Evolutionary conservation across 2,113 vertebrate species (phyloP).

Genomic region (Motacilla tschutschensis): DNA sequence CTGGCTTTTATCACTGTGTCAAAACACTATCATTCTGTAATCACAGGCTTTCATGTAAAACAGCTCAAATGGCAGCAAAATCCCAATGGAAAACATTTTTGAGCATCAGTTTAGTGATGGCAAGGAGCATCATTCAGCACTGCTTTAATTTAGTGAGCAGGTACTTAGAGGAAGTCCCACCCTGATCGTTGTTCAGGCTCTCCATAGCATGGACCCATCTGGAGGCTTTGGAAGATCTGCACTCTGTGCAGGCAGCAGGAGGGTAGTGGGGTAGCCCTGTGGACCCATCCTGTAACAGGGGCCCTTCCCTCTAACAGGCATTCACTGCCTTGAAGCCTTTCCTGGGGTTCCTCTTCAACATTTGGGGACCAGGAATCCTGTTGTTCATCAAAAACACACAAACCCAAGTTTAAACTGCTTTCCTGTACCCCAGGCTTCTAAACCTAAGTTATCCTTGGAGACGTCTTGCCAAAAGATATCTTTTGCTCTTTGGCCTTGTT

Average conservation of each 20-base stretch:
- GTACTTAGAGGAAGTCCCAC: neutral
- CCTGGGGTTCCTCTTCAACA: neutral
- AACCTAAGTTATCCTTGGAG: neutral
- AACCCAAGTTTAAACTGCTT: neutral
- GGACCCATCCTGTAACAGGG: too few species aligned
- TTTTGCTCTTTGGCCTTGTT: neutral
- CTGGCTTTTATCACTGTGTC: constrained; percentile 2
- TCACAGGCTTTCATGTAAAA: neutral
- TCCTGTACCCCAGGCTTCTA: neutral
- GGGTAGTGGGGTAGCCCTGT: neutral
- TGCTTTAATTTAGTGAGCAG: neutral
- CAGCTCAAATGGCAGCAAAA: constrained; percentile 11
- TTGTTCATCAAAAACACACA: neutral
- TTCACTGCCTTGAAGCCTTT: neutral
- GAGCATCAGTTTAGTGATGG: neutral
- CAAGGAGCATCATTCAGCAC: neutral
- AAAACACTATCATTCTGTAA: constrained; percentile 20
- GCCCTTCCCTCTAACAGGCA: neutral
- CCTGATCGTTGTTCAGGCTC: neutral
- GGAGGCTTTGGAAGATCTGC: neutral
- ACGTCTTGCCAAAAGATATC: neutral
- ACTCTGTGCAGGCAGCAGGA: neutral
- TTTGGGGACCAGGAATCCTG: neutral
- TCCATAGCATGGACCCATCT: rapidly evolving
- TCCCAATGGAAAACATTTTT: neutral